phyloP scores from a whole-genome alignment of 1,140 invertebrate species.

The Asobara japonica region DNA sequence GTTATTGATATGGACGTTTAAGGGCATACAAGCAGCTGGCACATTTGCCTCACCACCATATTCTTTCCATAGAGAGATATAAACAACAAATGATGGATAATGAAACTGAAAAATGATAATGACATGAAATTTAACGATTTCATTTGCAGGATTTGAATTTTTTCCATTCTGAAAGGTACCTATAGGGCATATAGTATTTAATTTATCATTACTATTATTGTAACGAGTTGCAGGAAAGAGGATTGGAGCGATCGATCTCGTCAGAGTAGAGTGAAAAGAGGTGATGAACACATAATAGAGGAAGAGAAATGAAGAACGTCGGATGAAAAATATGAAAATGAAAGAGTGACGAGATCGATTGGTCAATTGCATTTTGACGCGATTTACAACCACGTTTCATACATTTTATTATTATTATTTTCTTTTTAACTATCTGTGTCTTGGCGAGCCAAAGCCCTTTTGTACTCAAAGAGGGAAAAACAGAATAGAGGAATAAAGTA shows the following conservation, averaged over 20 bases:
- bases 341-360: not conserved
- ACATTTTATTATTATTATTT: too few relatives aligned
- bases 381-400: not conserved
- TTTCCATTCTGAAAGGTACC: too few relatives aligned
- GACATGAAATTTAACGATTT: not conserved
- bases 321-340: not conserved
- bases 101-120: slow-evolving; percentile 11
- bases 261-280: not conserved
- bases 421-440: too few relatives aligned
- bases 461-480: not conserved
- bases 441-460: not conserved
- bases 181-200: too few relatives aligned
- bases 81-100: slow-evolving; percentile 30
- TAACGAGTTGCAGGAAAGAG: too few relatives aligned
- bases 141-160: not conserved
- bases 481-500: not conserved
- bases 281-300: not conserved
- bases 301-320: not conserved
- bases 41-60: slow-evolving; percentile 53
- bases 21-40: slow-evolving; percentile 64
- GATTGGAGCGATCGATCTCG: not conserved
- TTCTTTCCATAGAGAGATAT: slow-evolving; percentile 25
- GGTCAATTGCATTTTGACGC: slow-evolving; percentile 1
- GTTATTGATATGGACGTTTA: not conserved
- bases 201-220: too few relatives aligned